Percentiles rank a stretch among this genome's conserved stretches.
phyloP scores from a whole-genome alignment of 2,113 vertebrate genomes.

The Acrocephalus kingi region DNA sequence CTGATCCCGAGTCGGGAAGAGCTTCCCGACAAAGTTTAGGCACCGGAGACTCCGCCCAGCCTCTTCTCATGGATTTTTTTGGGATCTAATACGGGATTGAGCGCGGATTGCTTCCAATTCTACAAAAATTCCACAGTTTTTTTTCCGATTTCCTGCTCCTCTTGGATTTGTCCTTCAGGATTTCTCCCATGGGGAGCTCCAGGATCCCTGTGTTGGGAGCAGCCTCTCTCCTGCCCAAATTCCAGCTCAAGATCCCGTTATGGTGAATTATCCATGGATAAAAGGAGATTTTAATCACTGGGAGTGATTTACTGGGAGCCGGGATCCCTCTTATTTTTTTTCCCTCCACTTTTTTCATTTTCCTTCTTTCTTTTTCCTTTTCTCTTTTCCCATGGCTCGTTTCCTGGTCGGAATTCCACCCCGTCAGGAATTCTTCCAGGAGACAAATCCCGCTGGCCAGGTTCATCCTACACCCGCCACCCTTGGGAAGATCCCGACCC shows the following conservation, averaged over 20 bases:
- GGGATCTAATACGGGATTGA: accelerated
- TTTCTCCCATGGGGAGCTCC: accelerated
- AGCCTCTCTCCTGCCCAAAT: neutral
- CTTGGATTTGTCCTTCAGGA: neutral
- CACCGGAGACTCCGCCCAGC: neutral
- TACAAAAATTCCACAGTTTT: too few relatives aligned
- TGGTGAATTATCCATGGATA: constrained; percentile 42
- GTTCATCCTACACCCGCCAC: accelerated
- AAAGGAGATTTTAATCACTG: neutral
- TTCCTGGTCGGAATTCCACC: neutral
- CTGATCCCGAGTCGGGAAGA: accelerated
- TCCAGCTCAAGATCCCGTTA: neutral
- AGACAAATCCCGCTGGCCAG: accelerated
- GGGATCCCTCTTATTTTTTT: neutral
- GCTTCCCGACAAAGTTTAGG: accelerated
- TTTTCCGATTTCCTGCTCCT: neutral
- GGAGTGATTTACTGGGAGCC: neutral
- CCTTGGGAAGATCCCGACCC: neutral
- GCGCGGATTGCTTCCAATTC: accelerated
- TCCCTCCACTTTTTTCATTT: too few relatives aligned
- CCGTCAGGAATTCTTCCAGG: accelerated
- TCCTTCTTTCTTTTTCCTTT: too few relatives aligned
- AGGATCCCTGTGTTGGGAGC: neutral
- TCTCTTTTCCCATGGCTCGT: neutral
- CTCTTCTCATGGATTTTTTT: neutral